Evolutionary conservation across 2,113 vertebrate genomes (phyloP).

Genomic region (Hippocampus mohnikei): DNA sequence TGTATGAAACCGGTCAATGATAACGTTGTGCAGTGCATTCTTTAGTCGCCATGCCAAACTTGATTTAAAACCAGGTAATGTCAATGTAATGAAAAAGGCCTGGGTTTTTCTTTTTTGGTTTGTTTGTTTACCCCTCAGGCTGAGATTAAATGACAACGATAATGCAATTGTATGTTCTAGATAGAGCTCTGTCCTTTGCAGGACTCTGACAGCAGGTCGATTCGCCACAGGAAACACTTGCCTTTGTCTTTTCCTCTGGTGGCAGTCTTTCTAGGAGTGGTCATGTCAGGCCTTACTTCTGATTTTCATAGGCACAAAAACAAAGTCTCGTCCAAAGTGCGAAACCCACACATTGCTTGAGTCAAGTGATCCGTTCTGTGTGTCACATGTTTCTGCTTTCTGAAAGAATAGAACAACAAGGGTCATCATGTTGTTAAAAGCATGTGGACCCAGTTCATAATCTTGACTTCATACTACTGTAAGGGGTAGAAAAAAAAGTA

Average conservation of each 20-base stretch:
- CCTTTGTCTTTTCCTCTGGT: constrained; percentile 26
- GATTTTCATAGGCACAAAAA: not conserved
- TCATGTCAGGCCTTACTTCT: constrained; percentile 1
- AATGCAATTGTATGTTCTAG: constrained; percentile 62
- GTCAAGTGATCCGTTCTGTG: constrained; percentile 61
- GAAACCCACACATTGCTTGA: constrained; percentile 18
- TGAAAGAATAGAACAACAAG: constrained; percentile 17
- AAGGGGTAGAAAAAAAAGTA: too few relatives aligned
- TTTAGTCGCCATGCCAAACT: constrained; percentile 10
- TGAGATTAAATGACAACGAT: constrained; percentile 54
- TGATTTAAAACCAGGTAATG: constrained; percentile 39
- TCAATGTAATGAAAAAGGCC: constrained; percentile 27
- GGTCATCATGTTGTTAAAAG: constrained; percentile 24
- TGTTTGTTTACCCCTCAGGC: constrained; percentile 61
- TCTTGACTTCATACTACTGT: not conserved
- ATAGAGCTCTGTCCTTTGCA: constrained; percentile 64
- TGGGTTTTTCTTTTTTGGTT: constrained; percentile 39
- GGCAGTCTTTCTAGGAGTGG: constrained; percentile 24
- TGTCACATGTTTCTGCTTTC: constrained; percentile 62
- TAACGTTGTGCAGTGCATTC: constrained; percentile 2
- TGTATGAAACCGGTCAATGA: not conserved
- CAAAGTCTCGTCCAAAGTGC: constrained; percentile 21
- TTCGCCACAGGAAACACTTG: constrained; percentile 50
- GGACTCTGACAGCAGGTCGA: constrained; percentile 38
- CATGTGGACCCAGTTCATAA: constrained; percentile 4